phyloP scores from a whole-genome alignment of 1,140 invertebrate species.

The Cherax quadricarinatus region DNA sequence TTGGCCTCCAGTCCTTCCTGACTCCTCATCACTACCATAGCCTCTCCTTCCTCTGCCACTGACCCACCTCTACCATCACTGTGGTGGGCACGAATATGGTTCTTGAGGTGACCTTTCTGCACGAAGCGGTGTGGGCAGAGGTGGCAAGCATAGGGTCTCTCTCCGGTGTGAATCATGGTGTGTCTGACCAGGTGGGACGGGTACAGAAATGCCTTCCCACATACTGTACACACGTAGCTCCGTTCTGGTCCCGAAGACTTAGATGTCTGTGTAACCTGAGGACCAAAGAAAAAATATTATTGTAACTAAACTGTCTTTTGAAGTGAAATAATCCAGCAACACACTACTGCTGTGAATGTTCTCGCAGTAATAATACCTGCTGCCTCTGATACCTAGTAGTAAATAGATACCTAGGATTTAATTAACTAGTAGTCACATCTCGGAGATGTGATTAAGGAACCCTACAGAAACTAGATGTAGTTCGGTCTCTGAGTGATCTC shows the following conservation, averaged over 20 bases:
- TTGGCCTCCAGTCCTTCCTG: no score
- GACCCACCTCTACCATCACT: not conserved
- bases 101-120: conserved; percentile 64
- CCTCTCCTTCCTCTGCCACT: not conserved
- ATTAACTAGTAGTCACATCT: no score
- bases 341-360: no score
- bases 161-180: conserved; percentile 73
- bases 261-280: not conserved
- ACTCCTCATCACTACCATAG: no score
- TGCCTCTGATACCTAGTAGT: no score
- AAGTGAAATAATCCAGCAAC: no score
- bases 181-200: conserved; percentile 74
- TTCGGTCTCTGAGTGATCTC: no score
- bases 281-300: not conserved
- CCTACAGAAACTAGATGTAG: no score
- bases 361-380: no score
- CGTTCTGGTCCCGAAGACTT: not conserved
- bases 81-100: conserved; percentile 55
- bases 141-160: conserved; percentile 77
- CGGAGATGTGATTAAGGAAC: no score
- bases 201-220: conserved; percentile 74
- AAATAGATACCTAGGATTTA: no score
- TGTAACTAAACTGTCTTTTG: not conserved
- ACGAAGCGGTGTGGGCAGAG: conserved; percentile 81
- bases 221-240: conserved; percentile 70